A percentile compares a stretch with the other conserved stretches of the same genome.
Conservation (phyloP, 2,888 invertebrate genomes). For the Sminthurinus aureus region DNA sequence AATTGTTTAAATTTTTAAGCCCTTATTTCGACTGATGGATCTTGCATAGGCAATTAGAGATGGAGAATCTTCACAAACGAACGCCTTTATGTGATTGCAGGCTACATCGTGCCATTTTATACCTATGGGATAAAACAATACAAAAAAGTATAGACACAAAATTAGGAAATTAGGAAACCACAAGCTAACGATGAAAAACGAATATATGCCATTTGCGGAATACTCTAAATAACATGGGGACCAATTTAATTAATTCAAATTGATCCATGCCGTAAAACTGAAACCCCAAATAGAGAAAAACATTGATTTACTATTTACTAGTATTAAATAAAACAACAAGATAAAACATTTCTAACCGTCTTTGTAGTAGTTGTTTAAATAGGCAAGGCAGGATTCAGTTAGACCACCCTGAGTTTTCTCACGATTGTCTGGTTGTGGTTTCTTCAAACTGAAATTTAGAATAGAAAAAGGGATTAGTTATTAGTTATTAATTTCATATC, state of each 20-base stretch:
- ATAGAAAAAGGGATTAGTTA: not conserved
- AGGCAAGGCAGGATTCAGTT: conserved; percentile 82
- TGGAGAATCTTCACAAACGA: conserved; percentile 89
- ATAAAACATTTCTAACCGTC: conserved; percentile 66
- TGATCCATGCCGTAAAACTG: too few species aligned
- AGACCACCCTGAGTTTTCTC: conserved; percentile 70
- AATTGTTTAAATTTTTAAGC: conserved; percentile 14
- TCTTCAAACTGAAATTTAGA: conserved; percentile 70
- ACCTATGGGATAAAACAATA: conserved; percentile 61
- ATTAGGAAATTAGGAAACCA: too few species aligned
- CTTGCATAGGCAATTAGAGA: conserved; percentile 85
- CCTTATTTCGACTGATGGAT: conserved; percentile 62
- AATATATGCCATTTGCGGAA: too few species aligned
- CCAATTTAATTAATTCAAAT: too few species aligned
- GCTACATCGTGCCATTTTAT: conserved; percentile 95
- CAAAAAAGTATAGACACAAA: too few species aligned
- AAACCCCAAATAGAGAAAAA: too few species aligned
- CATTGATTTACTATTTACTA: too few species aligned
- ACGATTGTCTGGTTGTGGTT: conserved; percentile 86
- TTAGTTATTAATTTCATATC: too few species aligned
- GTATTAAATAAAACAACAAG: too few species aligned
- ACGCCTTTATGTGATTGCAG: conserved; percentile 90
- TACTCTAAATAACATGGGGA: too few species aligned
- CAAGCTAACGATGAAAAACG: too few species aligned
- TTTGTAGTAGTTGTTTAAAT: conserved; percentile 90